A percentile compares a stretch with the other conserved stretches of the same genome.
phyloP scores from a whole-genome alignment of 1,140 invertebrate species.

The Apolygus lucorum region DNA sequence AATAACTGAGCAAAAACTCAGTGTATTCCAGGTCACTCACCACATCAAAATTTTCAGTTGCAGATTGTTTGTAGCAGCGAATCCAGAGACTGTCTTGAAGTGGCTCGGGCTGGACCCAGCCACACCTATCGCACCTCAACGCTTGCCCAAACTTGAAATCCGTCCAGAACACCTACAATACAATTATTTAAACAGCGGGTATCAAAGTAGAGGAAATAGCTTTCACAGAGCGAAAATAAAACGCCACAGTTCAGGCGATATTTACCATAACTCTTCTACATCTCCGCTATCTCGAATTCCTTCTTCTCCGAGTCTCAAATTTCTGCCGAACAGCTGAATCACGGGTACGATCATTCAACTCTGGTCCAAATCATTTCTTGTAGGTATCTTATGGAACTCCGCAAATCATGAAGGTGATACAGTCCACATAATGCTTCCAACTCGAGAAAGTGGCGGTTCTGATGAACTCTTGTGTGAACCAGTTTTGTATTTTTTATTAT shows the following conservation, averaged over 20 bases:
- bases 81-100: constrained; percentile 28
- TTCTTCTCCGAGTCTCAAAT: constrained; percentile 10
- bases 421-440: too few relatives aligned
- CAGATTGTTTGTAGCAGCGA: constrained; percentile 27
- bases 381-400: too few relatives aligned
- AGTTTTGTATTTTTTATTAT: neutral
- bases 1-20: too few relatives aligned
- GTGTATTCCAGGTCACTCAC: too few relatives aligned
- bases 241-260: constrained; percentile 12
- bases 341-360: neutral
- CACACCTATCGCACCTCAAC: constrained; percentile 9
- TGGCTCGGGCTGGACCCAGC: constrained; percentile 29
- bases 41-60: constrained; percentile 14
- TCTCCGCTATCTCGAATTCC: neutral
- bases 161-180: neutral
- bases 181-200: neutral
- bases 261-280: neutral
- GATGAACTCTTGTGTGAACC: too few relatives aligned
- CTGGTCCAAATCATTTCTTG: neutral
- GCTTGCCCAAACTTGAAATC: neutral
- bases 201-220: neutral
- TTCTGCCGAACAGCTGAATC: constrained; percentile 8
- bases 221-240: neutral
- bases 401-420: too few relatives aligned
- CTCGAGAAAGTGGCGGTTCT: too few relatives aligned